Evolutionary conservation across 2,888 invertebrate genomes (phyloP).

Genomic region (Abscondita cerata): DNA sequence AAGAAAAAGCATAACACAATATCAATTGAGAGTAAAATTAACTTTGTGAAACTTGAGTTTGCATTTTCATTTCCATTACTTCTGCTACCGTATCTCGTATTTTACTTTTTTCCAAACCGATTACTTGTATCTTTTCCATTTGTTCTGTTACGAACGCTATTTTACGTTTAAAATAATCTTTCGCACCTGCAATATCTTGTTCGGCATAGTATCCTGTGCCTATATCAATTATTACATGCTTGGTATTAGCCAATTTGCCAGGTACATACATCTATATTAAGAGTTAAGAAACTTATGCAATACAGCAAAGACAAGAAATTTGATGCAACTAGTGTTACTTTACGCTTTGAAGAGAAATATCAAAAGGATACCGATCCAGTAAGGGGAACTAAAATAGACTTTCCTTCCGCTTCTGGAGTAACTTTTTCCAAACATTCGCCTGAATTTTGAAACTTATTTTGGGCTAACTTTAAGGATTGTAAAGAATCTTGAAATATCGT

Average conservation of each 20-base stretch:
- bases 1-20: too few species aligned
- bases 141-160: slow-evolving; percentile 91
- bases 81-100: slow-evolving; percentile 79
- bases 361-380: slow-evolving; percentile 81
- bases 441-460: slow-evolving; percentile 88
- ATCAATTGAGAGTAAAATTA: slow-evolving; percentile 12
- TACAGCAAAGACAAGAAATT: too few species aligned
- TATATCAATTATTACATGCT: slow-evolving; percentile 91
- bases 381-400: slow-evolving; percentile 89
- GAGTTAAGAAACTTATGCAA: slow-evolving; percentile 9
- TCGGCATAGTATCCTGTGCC: slow-evolving; percentile 97
- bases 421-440: slow-evolving; percentile 84
- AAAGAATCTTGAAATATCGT: slow-evolving; percentile 89
- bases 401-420: slow-evolving; percentile 77
- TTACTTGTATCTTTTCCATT: slow-evolving; percentile 89
- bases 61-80: slow-evolving; percentile 78
- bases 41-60: slow-evolving; percentile 44
- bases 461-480: slow-evolving; percentile 87
- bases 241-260: slow-evolving; percentile 82
- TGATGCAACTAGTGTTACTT: too few species aligned
- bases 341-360: too few species aligned
- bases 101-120: slow-evolving; percentile 84
- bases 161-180: slow-evolving; percentile 92
- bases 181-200: slow-evolving; percentile 79
- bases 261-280: slow-evolving; percentile 88